These are phyloP conservation scores for Pollachius pollachius DNA, from an alignment of 2,113 vertebrate genomes.

Conservation along the genomic window DNA sequence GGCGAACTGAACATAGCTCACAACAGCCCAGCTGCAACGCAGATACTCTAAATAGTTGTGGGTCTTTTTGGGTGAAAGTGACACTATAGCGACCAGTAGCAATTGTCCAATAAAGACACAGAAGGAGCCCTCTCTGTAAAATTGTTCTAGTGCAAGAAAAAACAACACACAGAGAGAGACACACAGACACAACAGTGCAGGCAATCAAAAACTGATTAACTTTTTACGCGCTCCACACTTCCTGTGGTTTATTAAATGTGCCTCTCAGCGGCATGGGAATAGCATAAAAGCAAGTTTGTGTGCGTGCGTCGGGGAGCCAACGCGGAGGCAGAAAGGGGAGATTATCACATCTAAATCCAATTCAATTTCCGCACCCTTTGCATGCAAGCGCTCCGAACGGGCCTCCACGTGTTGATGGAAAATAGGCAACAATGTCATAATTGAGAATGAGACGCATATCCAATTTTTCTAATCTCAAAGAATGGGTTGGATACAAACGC, in stretches of 20 bases:
- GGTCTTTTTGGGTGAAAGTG: constrained; percentile 8
- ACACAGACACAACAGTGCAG: neutral
- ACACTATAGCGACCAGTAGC: neutral
- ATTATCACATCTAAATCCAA: constrained; percentile 45
- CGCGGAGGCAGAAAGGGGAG: constrained; percentile 23
- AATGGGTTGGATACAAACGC: neutral
- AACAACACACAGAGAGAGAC: neutral
- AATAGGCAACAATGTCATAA: neutral
- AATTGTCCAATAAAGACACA: too few relatives aligned
- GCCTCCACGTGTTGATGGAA: constrained; percentile 37
- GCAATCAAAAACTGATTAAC: constrained; percentile 6
- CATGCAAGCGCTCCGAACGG: constrained; percentile 27
- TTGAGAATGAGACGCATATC: neutral
- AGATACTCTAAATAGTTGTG: neutral
- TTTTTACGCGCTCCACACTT: constrained; percentile 17
- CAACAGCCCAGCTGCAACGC: constrained; percentile 1
- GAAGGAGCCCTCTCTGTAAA: too few relatives aligned
- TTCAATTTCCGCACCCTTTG: constrained; percentile 33
- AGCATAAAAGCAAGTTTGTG: constrained; percentile 18
- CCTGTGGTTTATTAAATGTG: neutral
- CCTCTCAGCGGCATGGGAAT: constrained; percentile 15
- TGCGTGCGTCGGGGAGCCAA: constrained; percentile 12
- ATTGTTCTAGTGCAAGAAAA: neutral
- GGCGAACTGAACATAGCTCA: constrained; percentile 6
- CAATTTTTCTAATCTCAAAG: neutral